These are phyloP conservation scores for Osedax fenrisi DNA, from an alignment of 2,888 invertebrate species.

Conservation along the genomic window DNA sequence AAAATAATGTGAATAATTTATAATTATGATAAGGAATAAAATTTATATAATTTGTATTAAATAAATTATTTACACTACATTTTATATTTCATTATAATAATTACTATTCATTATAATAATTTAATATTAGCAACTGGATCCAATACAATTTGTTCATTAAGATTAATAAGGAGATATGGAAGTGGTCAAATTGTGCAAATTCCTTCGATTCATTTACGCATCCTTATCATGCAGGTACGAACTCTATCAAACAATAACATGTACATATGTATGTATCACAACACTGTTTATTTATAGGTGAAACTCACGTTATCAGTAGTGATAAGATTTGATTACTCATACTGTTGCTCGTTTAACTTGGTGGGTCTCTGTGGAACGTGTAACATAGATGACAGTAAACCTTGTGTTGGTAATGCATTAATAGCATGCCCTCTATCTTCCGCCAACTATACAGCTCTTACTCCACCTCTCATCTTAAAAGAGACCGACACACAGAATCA, in stretches of 20 bases:
- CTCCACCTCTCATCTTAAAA: too few species aligned
- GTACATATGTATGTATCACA: not conserved
- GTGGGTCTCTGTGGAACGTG: constrained; percentile 5
- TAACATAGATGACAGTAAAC: not conserved
- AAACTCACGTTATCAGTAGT: constrained; percentile 2
- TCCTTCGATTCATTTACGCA: not conserved
- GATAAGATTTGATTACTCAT: not conserved
- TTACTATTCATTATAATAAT: not conserved
- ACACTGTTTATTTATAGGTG: not conserved
- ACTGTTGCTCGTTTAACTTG: not conserved
- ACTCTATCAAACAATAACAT: too few species aligned
- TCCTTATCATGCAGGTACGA: not conserved
- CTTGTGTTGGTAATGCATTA: too few species aligned
- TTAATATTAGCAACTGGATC: not conserved
- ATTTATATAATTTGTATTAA: too few species aligned
- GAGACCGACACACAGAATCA: too few species aligned
- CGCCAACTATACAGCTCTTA: too few species aligned
- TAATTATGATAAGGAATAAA: too few species aligned
- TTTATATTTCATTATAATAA: not conserved
- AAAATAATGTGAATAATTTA: too few species aligned
- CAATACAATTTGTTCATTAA: not conserved
- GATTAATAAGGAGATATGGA: not conserved
- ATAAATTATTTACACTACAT: too few species aligned
- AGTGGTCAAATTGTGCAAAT: not conserved
- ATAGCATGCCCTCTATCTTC: too few species aligned